Conservation (phyloP, 2,888 invertebrate species). For the Coremacera marginata region DNA sequence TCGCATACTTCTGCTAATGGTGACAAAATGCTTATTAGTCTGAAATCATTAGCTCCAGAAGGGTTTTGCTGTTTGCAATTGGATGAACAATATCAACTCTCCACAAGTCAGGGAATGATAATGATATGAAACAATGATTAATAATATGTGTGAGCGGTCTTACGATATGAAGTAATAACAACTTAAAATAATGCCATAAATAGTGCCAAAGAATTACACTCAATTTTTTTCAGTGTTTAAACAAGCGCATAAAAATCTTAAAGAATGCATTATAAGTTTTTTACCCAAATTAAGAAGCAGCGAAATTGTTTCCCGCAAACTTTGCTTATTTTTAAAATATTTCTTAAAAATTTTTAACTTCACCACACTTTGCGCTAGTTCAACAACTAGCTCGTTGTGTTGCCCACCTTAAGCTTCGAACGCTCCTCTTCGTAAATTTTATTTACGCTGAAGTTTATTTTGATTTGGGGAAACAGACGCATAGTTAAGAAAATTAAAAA, state of each 20-base stretch:
- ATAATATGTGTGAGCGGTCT: too few relatives aligned
- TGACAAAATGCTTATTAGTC: too few relatives aligned
- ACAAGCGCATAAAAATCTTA: not conserved
- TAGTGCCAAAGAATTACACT: too few relatives aligned
- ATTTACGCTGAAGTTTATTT: not conserved
- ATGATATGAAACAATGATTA: too few relatives aligned
- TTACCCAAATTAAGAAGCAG: not conserved
- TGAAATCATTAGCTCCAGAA: too few relatives aligned
- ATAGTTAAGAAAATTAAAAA: not conserved
- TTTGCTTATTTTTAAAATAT: not conserved
- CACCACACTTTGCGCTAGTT: not conserved
- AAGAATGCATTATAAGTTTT: not conserved
- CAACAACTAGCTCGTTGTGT: not conserved
- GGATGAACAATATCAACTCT: too few relatives aligned
- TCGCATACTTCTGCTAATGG: too few relatives aligned
- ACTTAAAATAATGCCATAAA: too few relatives aligned
- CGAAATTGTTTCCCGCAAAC: not conserved
- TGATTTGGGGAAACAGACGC: not conserved
- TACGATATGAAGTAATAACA: too few relatives aligned
- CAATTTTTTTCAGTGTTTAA: not conserved
- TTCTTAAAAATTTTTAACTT: not conserved
- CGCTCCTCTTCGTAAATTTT: not conserved
- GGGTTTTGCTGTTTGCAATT: too few relatives aligned
- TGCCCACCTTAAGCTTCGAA: not conserved
- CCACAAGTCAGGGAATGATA: too few relatives aligned